Evolutionary conservation across 2,113 vertebrate species (phyloP).

Genomic region (Podilymbus podiceps): DNA sequence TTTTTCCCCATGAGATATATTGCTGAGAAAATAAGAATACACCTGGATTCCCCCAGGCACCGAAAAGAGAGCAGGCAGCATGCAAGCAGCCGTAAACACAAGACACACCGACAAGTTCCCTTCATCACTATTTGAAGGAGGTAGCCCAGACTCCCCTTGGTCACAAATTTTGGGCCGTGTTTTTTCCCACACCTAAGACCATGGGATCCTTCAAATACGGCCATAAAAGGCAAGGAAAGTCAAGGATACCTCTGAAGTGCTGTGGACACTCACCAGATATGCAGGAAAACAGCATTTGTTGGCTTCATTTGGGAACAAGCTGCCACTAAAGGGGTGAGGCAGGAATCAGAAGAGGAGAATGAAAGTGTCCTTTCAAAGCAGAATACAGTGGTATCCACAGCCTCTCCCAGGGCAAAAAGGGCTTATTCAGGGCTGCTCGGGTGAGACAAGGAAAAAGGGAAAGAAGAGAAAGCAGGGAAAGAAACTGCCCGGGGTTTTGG

Average conservation of each 20-base stretch:
- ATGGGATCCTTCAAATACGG: background rate
- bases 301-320: background rate
- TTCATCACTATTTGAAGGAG: background rate
- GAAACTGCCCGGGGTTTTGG: background rate
- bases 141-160: background rate
- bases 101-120: background rate
- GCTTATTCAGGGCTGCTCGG: background rate
- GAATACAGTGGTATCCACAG: background rate
- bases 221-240: background rate
- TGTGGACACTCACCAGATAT: background rate
- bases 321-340: background rate
- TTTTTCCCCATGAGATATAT: background rate
- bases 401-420: background rate
- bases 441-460: background rate
- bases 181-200: background rate
- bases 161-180: background rate
- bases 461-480: background rate
- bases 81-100: background rate
- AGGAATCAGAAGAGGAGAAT: background rate
- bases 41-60: background rate
- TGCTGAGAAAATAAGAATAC: background rate
- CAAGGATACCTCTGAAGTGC: background rate
- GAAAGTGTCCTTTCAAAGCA: background rate
- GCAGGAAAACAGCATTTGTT: background rate
- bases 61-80: background rate